Evolutionary conservation across 2,113 vertebrate genomes (phyloP), one percentile per base, ranked within the genome.

Genomic region (Pelecanoides urinatrix): DNA sequence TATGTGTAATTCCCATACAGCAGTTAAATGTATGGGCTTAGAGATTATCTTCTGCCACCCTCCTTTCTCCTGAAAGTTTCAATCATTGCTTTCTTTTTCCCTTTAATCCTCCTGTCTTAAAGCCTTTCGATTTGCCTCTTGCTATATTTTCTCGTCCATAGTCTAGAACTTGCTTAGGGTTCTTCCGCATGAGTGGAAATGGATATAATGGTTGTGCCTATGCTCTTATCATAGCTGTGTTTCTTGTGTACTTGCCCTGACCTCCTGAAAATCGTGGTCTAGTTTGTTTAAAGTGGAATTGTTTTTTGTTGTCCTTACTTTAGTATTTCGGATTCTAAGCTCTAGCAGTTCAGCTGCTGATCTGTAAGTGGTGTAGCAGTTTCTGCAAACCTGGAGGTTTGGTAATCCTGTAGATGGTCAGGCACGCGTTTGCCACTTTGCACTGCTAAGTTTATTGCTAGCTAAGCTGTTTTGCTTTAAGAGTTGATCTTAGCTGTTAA

Each of bases 361-460:
- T 86, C 27, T 71, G 5, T 73, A 36, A 42, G 65, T 74, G 52
- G 15, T 32, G 11, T 50, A 63, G 30, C 44, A 61, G 27, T 75
- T 86, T 73, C 66, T 90, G 44, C 7, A 61, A 8, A 65, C 10
- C 26, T 1, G 5, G 9, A 32, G 10, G 5, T 73, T 61, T 36
- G 34, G 4, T 45, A 15, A 9, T 38, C 40, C 25, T 78, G 10
- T 74, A 30, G 14, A 8, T 56, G 16, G 19, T 65, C 49, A 73
- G 34, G 40, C 14, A 10, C 4, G 1, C 0, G 0, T 32, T 58
- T 32, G 9, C 20, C 21, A 7, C 27, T 58, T 38, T 25, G 66
- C 29, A 38, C 22, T 15, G 2, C 29, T 16, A 23, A 40, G 11
- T 63, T 67, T 59, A 30, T 78, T 88, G 56, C 38, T 66, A 52